phyloP scores from a whole-genome alignment of 2,797 vertebrate genomes.

The Premnoplex brunnescens region DNA sequence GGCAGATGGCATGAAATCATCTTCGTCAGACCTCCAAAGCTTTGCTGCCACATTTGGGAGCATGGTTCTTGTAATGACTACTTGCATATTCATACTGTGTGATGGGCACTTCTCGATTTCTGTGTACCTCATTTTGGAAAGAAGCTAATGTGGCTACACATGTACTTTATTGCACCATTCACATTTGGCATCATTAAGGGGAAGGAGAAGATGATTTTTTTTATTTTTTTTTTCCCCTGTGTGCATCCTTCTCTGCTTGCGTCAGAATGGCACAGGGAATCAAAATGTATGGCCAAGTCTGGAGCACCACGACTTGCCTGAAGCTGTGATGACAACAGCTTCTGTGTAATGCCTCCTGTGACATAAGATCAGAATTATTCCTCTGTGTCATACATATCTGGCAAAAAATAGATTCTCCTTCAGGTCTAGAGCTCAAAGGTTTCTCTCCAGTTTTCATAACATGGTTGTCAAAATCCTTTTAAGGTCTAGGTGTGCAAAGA shows the following conservation, averaged over 20 bases:
- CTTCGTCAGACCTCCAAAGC: constrained; percentile 61
- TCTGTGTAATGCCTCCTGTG: not conserved
- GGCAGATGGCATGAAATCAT: constrained; percentile 77
- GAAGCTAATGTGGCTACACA: constrained; percentile 37
- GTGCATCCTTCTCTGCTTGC: not conserved
- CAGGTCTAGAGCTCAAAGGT: not conserved
- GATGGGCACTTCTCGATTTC: constrained; percentile 58
- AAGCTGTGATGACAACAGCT: not conserved
- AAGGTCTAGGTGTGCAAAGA: not conserved
- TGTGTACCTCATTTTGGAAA: constrained; percentile 56
- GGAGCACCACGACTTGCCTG: not conserved
- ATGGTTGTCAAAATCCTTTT: not conserved
- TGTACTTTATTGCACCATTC: constrained; percentile 41
- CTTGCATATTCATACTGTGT: constrained; percentile 67
- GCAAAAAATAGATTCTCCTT: not conserved
- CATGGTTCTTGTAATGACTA: constrained; percentile 64
- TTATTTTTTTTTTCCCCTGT: not conserved
- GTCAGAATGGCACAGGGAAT: not conserved
- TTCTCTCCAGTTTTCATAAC: not conserved
- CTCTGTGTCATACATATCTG: not conserved
- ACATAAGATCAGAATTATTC: not conserved
- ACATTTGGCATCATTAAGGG: constrained; percentile 26
- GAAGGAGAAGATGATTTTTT: not conserved
- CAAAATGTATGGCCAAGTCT: not conserved
- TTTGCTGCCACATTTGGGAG: constrained; percentile 65